These are phyloP conservation scores for Drosophila baimaii DNA, from an alignment of 1,140 invertebrate genomes.

Conservation along the genomic window DNA sequence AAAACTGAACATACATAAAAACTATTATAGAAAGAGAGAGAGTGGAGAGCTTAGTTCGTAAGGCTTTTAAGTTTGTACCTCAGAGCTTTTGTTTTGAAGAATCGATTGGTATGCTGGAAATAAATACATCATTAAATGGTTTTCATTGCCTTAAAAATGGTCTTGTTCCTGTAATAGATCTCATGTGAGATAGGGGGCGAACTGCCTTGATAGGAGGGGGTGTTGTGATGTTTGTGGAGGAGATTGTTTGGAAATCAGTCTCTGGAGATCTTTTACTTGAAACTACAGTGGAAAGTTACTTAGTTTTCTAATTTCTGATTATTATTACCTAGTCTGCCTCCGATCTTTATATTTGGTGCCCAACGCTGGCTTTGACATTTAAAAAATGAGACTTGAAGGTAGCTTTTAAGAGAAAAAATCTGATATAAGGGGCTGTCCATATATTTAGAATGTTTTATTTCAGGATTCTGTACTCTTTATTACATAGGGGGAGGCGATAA, in stretches of 20 bases:
- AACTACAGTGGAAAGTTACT: neutral
- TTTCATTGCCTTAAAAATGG: conserved; percentile 48
- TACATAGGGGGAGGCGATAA: too few relatives aligned
- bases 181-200: neutral
- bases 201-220: neutral
- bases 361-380: neutral
- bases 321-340: neutral
- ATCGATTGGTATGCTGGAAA: conserved; percentile 77
- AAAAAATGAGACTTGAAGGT: neutral
- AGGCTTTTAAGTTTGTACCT: conserved; percentile 80
- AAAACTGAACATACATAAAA: conserved; percentile 44
- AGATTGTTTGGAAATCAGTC: conserved; percentile 4
- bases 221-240: neutral
- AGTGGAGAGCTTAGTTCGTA: conserved; percentile 64
- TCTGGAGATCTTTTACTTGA: conserved; percentile 1
- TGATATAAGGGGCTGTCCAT: too few relatives aligned
- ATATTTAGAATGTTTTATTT: too few relatives aligned
- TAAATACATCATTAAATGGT: conserved; percentile 73
- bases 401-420: neutral
- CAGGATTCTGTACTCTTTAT: too few relatives aligned
- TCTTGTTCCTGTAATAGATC: conserved; percentile 1
- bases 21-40: conserved; percentile 46
- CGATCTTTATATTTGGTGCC: neutral
- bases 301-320: too few relatives aligned
- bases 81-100: conserved; percentile 69